Conservation (phyloP, 2,113 vertebrate genomes). For the Balaenoptera acutorostrata region DNA sequence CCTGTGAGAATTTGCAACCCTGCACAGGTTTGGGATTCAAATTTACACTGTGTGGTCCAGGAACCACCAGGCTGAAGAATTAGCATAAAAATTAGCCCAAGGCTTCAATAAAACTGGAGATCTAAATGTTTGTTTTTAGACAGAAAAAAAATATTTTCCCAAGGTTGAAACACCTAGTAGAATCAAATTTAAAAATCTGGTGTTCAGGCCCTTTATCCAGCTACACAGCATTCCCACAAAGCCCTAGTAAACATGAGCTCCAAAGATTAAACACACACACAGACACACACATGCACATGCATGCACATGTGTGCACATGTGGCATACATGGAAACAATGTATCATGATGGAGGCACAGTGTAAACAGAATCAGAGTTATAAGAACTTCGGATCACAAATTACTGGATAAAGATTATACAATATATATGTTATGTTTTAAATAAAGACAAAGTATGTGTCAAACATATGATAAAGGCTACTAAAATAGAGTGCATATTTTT, state of each 20-base stretch:
- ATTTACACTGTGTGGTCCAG: background rate
- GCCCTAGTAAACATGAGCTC: background rate
- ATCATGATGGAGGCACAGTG: background rate
- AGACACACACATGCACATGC: background rate
- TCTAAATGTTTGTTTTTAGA: too few relatives aligned
- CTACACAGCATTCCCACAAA: background rate
- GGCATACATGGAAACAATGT: background rate
- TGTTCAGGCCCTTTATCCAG: background rate
- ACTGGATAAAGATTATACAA: background rate
- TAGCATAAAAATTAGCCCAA: background rate
- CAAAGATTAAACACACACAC: background rate
- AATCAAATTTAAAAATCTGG: background rate
- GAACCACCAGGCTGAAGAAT: background rate
- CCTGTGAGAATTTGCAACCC: background rate
- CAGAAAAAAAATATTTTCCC: background rate
- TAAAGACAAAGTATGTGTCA: background rate
- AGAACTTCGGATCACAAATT: background rate
- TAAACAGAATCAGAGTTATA: background rate
- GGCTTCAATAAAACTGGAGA: background rate
- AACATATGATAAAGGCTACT: background rate
- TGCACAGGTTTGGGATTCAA: background rate
- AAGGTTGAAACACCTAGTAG: background rate
- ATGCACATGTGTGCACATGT: too few relatives aligned
- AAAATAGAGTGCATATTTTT: too few relatives aligned
- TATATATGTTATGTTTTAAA: background rate